Conservation (phyloP, 2,888 invertebrate genomes). For the Caenorhabditis sp. region DNA sequence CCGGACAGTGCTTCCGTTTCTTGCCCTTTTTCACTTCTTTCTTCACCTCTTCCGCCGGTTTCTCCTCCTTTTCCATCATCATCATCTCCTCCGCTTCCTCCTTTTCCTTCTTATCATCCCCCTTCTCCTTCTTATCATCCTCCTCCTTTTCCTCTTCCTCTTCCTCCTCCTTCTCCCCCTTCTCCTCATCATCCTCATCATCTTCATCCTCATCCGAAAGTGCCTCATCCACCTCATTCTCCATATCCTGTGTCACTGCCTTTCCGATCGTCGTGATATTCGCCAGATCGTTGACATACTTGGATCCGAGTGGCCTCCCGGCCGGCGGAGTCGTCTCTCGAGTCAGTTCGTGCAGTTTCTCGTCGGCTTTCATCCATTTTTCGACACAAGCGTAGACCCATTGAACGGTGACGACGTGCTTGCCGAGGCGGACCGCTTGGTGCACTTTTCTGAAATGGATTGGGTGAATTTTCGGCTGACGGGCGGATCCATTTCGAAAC, state of each 20-base stretch:
- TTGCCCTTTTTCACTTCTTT: not conserved
- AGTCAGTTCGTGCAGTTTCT: constrained; percentile 67
- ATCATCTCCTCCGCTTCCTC: constrained; percentile 18
- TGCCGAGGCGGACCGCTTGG: constrained; percentile 67
- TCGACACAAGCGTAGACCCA: constrained; percentile 79
- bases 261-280: constrained; percentile 69
- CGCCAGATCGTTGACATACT: constrained; percentile 62
- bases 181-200: constrained; percentile 64
- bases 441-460: constrained; percentile 75
- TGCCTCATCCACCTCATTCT: constrained; percentile 72
- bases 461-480: not conserved
- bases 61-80: not conserved
- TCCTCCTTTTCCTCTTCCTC: constrained; percentile 40
- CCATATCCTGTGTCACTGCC: constrained; percentile 70
- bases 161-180: constrained; percentile 57
- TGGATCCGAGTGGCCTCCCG: constrained; percentile 54
- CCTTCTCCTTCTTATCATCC: constrained; percentile 16
- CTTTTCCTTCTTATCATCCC: constrained; percentile 19
- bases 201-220: constrained; percentile 74
- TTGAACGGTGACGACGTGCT: constrained; percentile 74
- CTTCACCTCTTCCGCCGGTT: not conserved
- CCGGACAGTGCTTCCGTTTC: constrained; percentile 61
- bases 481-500: no score
- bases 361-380: constrained; percentile 76
- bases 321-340: constrained; percentile 59